Base-by-base conservation (phyloP, 2,113 vertebrate genomes). In the Meleagris gallopavo region DNA sequence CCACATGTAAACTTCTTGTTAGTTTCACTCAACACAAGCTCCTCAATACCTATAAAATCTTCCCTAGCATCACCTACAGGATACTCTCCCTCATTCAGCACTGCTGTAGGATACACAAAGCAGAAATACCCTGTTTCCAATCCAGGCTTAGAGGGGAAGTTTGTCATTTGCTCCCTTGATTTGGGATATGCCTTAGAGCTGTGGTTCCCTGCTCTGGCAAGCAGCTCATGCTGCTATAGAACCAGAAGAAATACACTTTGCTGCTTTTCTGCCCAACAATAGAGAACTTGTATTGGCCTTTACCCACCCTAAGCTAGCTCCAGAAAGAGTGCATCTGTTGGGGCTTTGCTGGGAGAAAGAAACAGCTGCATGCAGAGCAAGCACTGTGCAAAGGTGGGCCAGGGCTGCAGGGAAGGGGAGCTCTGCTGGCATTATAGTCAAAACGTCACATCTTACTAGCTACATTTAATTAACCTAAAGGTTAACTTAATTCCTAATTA, bases 191-290 rank as follows among this genome's bases (percentile, higher is more conserved):
- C 50, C 43, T 32, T 52, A 25, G 62, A 60, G 41, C 70, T 0
- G 13, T 9, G 29, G 52, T 36, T 64, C 11, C 32, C 20, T 58
- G 17, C 55, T 20, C 32, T 19, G 17, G 55, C 55, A n/a, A 58
- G 3, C 1, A 2, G 40, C 22, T 58, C 5, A n/a, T 11, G 0
- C 27, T 29, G 41, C 52, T 1, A 6, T 43, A 67, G 62, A 30
- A 43, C 36, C 36, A 17, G 54, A 64, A 36, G 43, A 13, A 38
- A 27, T 70, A 43, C 25, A 20, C 64, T 19, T 60, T 2, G 9
- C 62, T 60, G 83, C 34, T 65, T 34, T 40, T 67, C 73, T 66
- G 50, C 41, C 41, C 22, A 22, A 4, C 6, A 1, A 20, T 84
- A 13, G 32, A 12, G n/a, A 65, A 24, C 41, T 30, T 18, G 41